Evolutionary conservation across 2,888 invertebrate species (phyloP), one percentile per base, ranked within the genome.

Genomic region (Stegophylla sp.): DNA sequence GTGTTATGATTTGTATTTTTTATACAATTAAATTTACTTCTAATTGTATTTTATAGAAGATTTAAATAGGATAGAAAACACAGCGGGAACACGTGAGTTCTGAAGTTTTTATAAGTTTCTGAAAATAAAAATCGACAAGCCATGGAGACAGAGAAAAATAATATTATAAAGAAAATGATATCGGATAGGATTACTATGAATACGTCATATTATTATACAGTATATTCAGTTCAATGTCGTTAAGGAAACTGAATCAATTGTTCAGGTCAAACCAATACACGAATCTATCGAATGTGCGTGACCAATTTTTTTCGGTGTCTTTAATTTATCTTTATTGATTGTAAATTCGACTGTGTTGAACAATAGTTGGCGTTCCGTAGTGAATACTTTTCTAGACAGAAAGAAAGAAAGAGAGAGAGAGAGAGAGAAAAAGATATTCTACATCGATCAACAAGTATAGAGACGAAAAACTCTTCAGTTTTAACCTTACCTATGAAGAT

Each of bases 271-370:
- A 28, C 45, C 26, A 67, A 26, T 48, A 67, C 1, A 56, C 9
- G n/a, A 45, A 67, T 41, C 56, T 56, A 20, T 23, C 53, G 1
- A 56, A 41, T 67, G 17, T n/a, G 26, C 48, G 48, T 67, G 67
- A 67, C 67, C 26, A 45, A 67, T 67, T 67, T 26, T 43, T 67
- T 63, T 48, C 17, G 12, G 10, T 48, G 1, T 48, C 15, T 67
- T 67, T 56, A 53, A 23, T 56, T 56, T 56, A 3, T 3, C 23
- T 12, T 23, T 26, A 67, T 45, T 17, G 45, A 9, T 45, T 66
- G 15, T n/a, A 26, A 67, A 17, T 48, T 67, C 26, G 15, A 15
- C 17, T 15, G 26, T 20, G 26, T 48, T 12, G 12, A 67, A 67
- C 67, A 67, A 67, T 28, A 48, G 48, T 7, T 34, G 48, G 67